Percentiles rank a stretch among this genome's conserved stretches.
Evolutionary conservation across 1,140 invertebrate genomes (phyloP).

Genomic region (Hirudo medicinalis): DNA sequence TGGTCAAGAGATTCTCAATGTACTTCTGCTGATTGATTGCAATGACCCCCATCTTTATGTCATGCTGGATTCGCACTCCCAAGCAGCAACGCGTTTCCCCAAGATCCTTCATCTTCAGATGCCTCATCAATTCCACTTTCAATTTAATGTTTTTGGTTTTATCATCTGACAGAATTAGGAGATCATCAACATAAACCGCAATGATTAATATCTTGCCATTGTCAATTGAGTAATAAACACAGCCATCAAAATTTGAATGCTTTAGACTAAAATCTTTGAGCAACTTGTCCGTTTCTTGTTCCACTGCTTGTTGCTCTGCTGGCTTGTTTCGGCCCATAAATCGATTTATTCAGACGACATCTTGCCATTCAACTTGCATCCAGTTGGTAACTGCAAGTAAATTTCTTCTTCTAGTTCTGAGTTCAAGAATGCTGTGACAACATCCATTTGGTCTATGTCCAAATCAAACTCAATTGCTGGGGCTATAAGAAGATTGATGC

Average conservation of each 20-base stretch:
- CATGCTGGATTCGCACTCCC: neutral
- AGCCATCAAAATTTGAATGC: neutral
- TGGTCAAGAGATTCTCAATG: too few species aligned
- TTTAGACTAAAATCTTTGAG: neutral
- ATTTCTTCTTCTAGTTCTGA: neutral
- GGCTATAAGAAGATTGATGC: neutral
- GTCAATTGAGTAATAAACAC: neutral
- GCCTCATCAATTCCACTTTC: neutral
- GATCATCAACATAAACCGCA: neutral
- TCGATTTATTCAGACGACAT: neutral
- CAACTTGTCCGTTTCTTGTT: neutral
- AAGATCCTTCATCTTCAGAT: conserved; percentile 3
- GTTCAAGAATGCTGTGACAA: neutral
- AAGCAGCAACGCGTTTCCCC: neutral
- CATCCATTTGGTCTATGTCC: conserved; percentile 3
- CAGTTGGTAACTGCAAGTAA: neutral
- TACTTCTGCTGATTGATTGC: too few species aligned
- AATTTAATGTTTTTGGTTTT: neutral
- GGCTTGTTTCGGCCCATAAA: too few species aligned
- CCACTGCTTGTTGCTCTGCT: too few species aligned
- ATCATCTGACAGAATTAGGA: neutral
- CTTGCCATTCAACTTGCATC: neutral
- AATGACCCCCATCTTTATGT: too few species aligned
- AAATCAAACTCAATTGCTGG: neutral
- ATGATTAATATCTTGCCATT: conserved; percentile 1